Evolutionary conservation across 2,797 vertebrate species (phyloP).

Genomic region (Eleutherodactylus coqui): DNA sequence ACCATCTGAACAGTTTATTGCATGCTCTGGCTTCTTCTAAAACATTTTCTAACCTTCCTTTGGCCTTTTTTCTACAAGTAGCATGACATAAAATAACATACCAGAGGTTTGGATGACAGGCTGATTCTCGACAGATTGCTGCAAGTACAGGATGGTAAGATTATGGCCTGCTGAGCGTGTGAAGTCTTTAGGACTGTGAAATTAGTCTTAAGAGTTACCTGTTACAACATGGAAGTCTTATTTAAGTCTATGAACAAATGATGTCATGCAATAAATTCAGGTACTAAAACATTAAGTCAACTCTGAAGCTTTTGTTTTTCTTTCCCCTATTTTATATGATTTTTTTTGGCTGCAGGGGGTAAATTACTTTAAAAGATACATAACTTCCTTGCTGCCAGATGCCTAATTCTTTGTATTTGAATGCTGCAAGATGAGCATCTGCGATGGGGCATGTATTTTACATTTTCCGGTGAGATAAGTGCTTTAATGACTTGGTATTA

Average conservation of each 20-base stretch:
- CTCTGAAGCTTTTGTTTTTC: neutral
- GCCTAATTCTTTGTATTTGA: neutral
- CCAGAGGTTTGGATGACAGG: constrained; percentile 54
- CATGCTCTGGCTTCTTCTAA: constrained; percentile 53
- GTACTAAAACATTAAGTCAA: constrained; percentile 4
- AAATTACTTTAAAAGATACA: neutral
- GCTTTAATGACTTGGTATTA: neutral
- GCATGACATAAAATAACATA: constrained; percentile 62
- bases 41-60: constrained; percentile 55
- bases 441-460: neutral
- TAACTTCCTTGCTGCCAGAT: neutral
- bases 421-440: neutral
- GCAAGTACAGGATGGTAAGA: constrained; percentile 58
- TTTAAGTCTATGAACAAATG: constrained; percentile 50
- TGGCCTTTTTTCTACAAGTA: constrained; percentile 50
- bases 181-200: constrained; percentile 50
- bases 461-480: neutral
- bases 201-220: constrained; percentile 46
- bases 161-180: constrained; percentile 50
- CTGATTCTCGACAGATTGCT: constrained; percentile 56
- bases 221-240: constrained; percentile 55
- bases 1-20: constrained; percentile 43
- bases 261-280: constrained; percentile 53
- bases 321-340: neutral
- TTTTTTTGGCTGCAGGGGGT: constrained; percentile 20